Conservation (phyloP, 2,888 invertebrate species). For the Pandemis heparana region DNA sequence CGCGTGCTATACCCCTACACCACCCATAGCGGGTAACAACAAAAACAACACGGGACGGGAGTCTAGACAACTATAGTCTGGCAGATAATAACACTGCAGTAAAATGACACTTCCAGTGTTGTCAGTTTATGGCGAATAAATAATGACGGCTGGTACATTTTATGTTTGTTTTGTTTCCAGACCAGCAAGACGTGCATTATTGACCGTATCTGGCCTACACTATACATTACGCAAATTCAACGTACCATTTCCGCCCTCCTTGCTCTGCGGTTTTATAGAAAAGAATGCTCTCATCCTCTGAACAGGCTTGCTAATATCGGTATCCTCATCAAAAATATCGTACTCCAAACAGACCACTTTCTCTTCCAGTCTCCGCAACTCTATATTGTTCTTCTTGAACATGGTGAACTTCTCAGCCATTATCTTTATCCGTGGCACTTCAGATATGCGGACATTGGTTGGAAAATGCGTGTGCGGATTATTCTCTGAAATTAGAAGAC, state of each 20-base stretch:
- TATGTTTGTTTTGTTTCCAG: no score
- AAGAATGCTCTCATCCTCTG: conserved; percentile 74
- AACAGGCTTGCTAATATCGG: conserved; percentile 49
- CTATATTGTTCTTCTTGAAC: conserved; percentile 66
- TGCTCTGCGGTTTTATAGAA: conserved; percentile 58
- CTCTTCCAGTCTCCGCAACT: conserved; percentile 70
- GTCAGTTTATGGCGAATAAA: no score
- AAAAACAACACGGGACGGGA: no score
- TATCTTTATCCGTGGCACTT: conserved; percentile 67
- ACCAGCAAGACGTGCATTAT: no score
- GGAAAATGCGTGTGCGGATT: conserved; percentile 29
- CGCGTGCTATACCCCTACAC: no score
- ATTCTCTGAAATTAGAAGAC: conserved; percentile 15
- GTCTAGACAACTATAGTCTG: no score
- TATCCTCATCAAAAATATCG: conserved; percentile 60
- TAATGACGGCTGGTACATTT: no score
- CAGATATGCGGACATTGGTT: conserved; percentile 61
- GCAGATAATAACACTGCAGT: no score
- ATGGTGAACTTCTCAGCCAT: conserved; percentile 72
- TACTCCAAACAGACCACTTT: conserved; percentile 77
- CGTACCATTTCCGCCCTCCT: conserved; percentile 44
- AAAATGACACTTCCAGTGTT: no score
- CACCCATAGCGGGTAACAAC: no score
- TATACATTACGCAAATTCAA: not conserved
- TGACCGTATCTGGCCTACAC: no score